These are phyloP conservation scores for Trypoxylus dichotomus DNA, from an alignment of 1,140 invertebrate genomes.

Conservation along the genomic window DNA sequence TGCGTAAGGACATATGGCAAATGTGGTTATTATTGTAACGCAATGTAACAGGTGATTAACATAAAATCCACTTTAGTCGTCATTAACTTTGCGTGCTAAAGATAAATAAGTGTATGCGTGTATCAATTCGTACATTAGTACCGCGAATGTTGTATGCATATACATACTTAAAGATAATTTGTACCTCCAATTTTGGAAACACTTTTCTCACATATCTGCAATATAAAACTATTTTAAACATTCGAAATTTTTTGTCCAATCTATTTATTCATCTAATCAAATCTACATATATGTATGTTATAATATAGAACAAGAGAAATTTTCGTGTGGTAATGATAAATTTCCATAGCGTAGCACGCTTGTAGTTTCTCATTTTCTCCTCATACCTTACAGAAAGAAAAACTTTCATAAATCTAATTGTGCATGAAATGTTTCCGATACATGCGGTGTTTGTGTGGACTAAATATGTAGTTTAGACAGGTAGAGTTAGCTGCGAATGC, in stretches of 20 bases:
- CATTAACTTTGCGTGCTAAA: no score
- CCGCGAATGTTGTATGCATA: no score
- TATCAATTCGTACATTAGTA: no score
- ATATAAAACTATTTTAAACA: no score
- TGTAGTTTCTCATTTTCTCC: constrained; percentile 22
- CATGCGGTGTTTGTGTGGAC: background rate
- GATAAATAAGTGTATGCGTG: no score
- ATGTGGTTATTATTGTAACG: background rate
- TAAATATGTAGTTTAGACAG: background rate
- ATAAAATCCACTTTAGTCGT: no score
- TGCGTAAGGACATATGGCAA: background rate
- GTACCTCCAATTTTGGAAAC: no score
- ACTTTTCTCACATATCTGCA: no score
- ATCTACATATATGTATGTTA: background rate
- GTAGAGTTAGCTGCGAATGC: no score
- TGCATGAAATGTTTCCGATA: background rate
- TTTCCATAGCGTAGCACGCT: background rate
- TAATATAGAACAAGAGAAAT: constrained; percentile 15
- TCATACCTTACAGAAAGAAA: background rate
- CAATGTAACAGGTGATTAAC: no score
- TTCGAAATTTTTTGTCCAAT: no score
- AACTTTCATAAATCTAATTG: constrained; percentile 23
- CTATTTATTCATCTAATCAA: background rate
- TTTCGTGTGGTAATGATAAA: background rate
- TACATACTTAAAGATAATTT: no score